These are phyloP conservation scores for Sinocyclocheilus maitianheensis DNA, from an alignment of 2,113 vertebrate species.

Conservation along the genomic window DNA sequence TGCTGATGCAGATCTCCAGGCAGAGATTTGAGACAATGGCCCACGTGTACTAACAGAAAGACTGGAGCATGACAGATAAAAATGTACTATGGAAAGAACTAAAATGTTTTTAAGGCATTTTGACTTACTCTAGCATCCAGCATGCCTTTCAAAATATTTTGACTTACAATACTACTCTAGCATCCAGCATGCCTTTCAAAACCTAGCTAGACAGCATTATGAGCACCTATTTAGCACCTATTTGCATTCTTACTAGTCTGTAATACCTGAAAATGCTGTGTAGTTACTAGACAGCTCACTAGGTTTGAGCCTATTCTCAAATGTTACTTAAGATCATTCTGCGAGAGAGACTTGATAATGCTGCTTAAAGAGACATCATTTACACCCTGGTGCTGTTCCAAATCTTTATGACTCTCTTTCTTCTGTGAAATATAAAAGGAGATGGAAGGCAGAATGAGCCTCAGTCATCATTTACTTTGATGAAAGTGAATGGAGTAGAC, in stretches of 20 bases:
- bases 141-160: no score
- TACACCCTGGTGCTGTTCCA: not conserved
- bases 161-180: no score
- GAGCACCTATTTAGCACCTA: not conserved
- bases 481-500: not conserved
- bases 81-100: not conserved
- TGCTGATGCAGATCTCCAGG: conserved; percentile 17
- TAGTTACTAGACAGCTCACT: not conserved
- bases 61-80: not conserved
- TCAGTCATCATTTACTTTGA: conserved; percentile 4
- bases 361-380: not conserved
- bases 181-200: no score
- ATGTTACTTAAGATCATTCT: not conserved
- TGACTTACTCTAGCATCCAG: no score
- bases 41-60: not conserved
- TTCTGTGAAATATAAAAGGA: not conserved
- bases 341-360: not conserved
- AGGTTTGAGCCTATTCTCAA: not conserved
- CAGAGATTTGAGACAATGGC: conserved; percentile 13
- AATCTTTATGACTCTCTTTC: not conserved
- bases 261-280: no score
- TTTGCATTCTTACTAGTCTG: not conserved
- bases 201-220: not conserved
- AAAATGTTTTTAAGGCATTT: not conserved
- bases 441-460: not conserved